phyloP scores from a whole-genome alignment of 2,113 vertebrate genomes.

The Sorex fumeus region DNA sequence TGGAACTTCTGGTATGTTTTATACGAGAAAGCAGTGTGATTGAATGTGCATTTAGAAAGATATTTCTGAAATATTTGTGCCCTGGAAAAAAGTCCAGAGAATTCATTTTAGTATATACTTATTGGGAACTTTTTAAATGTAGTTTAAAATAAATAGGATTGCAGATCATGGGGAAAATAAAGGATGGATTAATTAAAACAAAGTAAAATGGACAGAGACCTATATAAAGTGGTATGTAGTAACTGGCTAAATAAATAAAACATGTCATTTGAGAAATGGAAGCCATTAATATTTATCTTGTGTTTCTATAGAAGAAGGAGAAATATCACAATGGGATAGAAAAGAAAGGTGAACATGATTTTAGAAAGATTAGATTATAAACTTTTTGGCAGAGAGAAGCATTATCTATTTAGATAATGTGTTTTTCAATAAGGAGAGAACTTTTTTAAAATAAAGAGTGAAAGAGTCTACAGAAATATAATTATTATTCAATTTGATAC shows the following conservation, averaged over 20 bases:
- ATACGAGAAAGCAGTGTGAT: not conserved
- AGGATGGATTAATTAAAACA: not conserved
- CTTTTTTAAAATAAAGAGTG: constrained; percentile 37
- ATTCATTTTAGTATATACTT: not conserved
- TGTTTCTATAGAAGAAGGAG: not conserved
- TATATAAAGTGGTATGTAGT: not conserved
- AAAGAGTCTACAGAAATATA: constrained; percentile 66
- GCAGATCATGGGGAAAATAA: not conserved
- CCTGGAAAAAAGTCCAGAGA: not conserved
- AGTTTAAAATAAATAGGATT: constrained; percentile 40
- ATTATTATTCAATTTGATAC: constrained; percentile 77
- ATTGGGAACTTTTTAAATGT: not conserved
- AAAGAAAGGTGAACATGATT: not conserved
- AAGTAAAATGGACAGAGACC: not conserved
- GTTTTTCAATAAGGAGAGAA: constrained; percentile 62
- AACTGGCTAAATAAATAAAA: not conserved
- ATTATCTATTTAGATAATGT: constrained; percentile 32
- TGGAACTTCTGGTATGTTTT: not conserved
- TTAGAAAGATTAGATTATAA: not conserved
- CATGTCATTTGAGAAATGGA: not conserved
- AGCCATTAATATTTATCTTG: not conserved
- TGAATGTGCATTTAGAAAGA: constrained; percentile 32
- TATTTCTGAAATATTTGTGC: not conserved
- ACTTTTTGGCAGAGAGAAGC: not conserved
- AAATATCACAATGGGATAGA: not conserved